A percentile compares a stretch with the other conserved stretches of the same genome.
Conservation (phyloP, 1,140 invertebrate genomes). For the Apolygus lucorum region DNA sequence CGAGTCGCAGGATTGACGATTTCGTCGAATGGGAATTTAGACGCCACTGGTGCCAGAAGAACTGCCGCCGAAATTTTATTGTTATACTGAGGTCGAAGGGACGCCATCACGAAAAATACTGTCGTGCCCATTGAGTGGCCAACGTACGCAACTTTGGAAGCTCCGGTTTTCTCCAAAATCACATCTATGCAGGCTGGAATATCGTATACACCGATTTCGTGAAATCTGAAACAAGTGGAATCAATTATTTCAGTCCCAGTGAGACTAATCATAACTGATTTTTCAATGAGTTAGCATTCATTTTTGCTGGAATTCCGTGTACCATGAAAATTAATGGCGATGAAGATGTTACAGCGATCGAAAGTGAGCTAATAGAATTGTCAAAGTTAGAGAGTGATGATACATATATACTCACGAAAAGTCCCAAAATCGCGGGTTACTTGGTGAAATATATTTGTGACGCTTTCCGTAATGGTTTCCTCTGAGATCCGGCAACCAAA, state of each 20-base stretch:
- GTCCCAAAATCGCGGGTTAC: constrained; percentile 41
- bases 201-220: constrained; percentile 47
- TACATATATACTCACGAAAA: constrained; percentile 42
- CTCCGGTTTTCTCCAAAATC: constrained; percentile 40
- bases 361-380: too few species aligned
- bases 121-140: constrained; percentile 47
- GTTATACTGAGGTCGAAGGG: constrained; percentile 38
- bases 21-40: not conserved
- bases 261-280: too few species aligned
- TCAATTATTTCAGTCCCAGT: not conserved
- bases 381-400: too few species aligned
- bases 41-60: constrained; percentile 42
- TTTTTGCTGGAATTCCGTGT: too few species aligned
- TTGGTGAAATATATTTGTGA: constrained; percentile 36
- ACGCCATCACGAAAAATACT: constrained; percentile 36
- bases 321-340: too few species aligned
- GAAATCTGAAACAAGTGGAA: constrained; percentile 39
- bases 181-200: constrained; percentile 46
- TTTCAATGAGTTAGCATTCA: too few species aligned
- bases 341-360: too few species aligned
- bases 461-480: constrained; percentile 53
- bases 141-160: constrained; percentile 35
- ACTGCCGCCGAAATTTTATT: constrained; percentile 37
- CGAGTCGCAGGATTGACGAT: not conserved
- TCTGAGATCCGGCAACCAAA: constrained; percentile 59